A percentile compares a stretch with the other conserved stretches of the same genome.
These are phyloP conservation scores for Drosophila anomalata DNA, from an alignment of 2,888 invertebrate species.

Conservation along the genomic window DNA sequence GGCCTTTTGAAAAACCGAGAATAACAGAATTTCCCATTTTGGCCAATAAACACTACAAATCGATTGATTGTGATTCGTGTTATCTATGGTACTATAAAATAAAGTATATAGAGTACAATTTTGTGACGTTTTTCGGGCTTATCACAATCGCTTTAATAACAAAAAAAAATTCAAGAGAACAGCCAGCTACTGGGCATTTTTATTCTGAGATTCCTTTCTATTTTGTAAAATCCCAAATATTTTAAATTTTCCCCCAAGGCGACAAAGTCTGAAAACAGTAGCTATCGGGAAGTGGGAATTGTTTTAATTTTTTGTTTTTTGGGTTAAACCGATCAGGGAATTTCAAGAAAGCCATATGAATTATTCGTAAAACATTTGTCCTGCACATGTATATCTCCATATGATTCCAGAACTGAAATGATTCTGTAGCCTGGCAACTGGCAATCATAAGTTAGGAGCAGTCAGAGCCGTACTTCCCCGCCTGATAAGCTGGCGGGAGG, in stretches of 20 bases:
- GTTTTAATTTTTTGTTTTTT: too few species aligned
- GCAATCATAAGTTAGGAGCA: slow-evolving; percentile 21
- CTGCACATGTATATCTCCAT: slow-evolving; percentile 13
- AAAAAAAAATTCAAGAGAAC: slow-evolving; percentile 2
- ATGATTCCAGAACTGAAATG: background rate
- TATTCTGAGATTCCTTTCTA: background rate
- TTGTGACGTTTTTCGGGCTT: slow-evolving; percentile 16
- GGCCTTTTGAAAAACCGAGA: slow-evolving; percentile 19
- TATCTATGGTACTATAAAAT: slow-evolving; percentile 5
- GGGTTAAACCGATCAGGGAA: slow-evolving; percentile 40
- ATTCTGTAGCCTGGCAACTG: slow-evolving; percentile 36
- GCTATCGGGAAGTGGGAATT: background rate
- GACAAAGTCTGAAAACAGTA: slow-evolving; percentile 5
- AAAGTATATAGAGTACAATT: background rate
- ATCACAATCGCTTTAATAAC: slow-evolving; percentile 2
- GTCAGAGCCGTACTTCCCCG: slow-evolving; percentile 31
- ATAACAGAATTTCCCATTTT: slow-evolving; percentile 27
- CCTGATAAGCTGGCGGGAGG: slow-evolving; percentile 24
- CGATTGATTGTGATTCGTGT: slow-evolving; percentile 17
- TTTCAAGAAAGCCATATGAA: slow-evolving; percentile 34
- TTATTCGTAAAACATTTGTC: slow-evolving; percentile 22
- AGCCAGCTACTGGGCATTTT: slow-evolving; percentile 4
- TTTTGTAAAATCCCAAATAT: background rate
- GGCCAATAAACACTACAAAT: slow-evolving; percentile 25
- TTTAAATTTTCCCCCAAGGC: slow-evolving; percentile 3